Conservation (phyloP, 2,113 vertebrate species). For the Rissa tridactyla region DNA sequence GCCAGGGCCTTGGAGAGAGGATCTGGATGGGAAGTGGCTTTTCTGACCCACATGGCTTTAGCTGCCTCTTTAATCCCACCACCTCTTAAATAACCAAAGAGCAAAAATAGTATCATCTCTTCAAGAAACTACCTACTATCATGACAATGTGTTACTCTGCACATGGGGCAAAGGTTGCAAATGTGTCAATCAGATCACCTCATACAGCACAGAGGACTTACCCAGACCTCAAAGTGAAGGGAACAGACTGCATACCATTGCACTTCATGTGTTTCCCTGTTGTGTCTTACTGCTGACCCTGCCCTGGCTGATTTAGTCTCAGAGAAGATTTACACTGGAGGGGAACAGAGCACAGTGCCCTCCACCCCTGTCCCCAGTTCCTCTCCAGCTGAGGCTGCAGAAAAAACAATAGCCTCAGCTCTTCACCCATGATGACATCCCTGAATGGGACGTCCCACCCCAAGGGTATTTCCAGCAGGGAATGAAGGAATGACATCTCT, state of each 20-base stretch:
- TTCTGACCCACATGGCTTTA: not conserved
- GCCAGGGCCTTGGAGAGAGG: not conserved
- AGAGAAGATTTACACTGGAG: not conserved
- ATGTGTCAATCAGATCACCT: not conserved
- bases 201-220: not conserved
- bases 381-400: not conserved
- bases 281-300: not conserved
- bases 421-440: not conserved
- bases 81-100: not conserved
- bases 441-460: not conserved
- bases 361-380: not conserved
- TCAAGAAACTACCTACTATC: not conserved
- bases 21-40: not conserved
- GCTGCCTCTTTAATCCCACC: not conserved
- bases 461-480: not conserved
- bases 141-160: fast-evolving
- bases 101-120: not conserved
- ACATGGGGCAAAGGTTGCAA: not conserved
- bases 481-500: not conserved
- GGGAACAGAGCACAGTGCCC: not conserved
- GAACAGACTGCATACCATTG: not conserved
- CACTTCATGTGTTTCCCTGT: not conserved
- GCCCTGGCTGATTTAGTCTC: not conserved
- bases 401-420: not conserved
- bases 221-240: not conserved